A percentile compares a stretch with the other conserved stretches of the same genome.
Evolutionary conservation across 2,113 vertebrate species (phyloP).

Genomic region (Anguilla rostrata): DNA sequence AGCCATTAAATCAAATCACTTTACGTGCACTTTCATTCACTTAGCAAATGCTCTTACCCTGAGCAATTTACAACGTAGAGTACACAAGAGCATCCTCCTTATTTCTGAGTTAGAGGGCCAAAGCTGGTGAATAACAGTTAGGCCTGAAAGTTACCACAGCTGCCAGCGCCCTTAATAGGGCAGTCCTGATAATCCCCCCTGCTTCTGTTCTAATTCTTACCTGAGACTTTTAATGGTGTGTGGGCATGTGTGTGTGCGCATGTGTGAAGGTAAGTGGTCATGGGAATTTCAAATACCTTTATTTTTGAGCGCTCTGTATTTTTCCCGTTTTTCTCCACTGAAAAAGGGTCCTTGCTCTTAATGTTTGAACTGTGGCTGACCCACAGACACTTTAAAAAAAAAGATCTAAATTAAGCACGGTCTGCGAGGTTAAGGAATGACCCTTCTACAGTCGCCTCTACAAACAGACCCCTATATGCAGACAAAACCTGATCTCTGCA

Average conservation of each 20-base stretch:
- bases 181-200: too few relatives aligned
- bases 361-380: background rate
- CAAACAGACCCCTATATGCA: background rate
- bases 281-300: background rate
- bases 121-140: too few relatives aligned
- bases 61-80: too few relatives aligned
- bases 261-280: background rate
- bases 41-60: too few relatives aligned
- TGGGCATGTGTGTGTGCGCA: too few relatives aligned
- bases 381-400: background rate
- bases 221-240: too few relatives aligned
- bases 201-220: too few relatives aligned
- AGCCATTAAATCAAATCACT: too few relatives aligned
- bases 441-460: background rate
- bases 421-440: background rate
- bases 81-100: too few relatives aligned
- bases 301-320: background rate
- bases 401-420: background rate
- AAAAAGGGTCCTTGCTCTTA: background rate
- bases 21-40: too few relatives aligned
- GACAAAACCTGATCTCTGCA: background rate
- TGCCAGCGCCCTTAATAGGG: background rate
- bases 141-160: too few relatives aligned
- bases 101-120: too few relatives aligned
- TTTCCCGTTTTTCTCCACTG: background rate